These are phyloP conservation scores for Stomatorhinus walkeri DNA, from an alignment of 2,797 vertebrate genomes.

Conservation along the genomic window DNA sequence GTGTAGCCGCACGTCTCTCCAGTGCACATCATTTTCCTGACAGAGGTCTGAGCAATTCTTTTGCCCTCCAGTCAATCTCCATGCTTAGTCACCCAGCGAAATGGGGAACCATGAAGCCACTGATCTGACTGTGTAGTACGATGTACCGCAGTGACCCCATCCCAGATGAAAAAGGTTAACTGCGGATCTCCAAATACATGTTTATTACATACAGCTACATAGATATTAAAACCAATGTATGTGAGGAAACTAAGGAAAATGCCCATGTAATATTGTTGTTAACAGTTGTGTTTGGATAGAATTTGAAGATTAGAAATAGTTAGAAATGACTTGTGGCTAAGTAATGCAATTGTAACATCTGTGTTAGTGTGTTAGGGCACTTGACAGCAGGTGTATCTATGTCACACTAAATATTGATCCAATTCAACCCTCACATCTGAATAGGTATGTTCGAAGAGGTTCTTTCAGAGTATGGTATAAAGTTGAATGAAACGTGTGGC, in stretches of 20 bases:
- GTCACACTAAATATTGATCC: too few species aligned
- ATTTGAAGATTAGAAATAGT: not conserved
- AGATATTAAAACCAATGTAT: not conserved
- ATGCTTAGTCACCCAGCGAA: not conserved
- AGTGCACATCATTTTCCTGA: slow-evolving; percentile 7
- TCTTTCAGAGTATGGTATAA: too few species aligned
- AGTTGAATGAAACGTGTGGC: too few species aligned
- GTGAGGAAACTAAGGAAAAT: not conserved
- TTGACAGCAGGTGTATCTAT: too few species aligned
- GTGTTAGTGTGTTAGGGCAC: too few species aligned
- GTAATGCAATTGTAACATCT: not conserved
- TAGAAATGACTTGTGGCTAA: not conserved
- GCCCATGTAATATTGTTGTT: not conserved
- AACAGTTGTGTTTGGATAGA: not conserved
- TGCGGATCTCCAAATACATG: not conserved
- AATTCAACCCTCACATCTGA: too few species aligned
- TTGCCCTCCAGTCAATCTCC: not conserved
- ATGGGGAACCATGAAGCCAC: not conserved
- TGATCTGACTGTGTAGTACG: not conserved
- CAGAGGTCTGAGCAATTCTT: slow-evolving; percentile 12
- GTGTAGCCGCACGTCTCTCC: not conserved
- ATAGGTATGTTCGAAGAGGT: too few species aligned
- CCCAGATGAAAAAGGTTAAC: not conserved
- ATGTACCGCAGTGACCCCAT: not conserved
- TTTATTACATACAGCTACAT: not conserved